phyloP scores from a whole-genome alignment of 2,888 invertebrate species.

The Gortyna flavago region DNA sequence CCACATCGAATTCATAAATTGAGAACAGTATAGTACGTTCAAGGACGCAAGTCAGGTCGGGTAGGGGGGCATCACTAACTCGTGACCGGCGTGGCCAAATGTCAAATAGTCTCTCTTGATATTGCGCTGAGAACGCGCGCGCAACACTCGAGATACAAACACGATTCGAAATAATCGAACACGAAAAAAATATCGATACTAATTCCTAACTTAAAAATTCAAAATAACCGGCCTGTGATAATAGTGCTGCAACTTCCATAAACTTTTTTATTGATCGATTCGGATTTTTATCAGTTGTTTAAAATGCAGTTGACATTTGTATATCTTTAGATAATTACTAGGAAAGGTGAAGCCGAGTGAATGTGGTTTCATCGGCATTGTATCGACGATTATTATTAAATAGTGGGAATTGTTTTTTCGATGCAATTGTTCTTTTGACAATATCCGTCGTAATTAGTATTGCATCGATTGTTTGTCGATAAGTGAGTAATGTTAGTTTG shows the following conservation, averaged over 20 bases:
- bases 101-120: constrained; percentile 67
- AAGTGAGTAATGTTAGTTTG: constrained; percentile 68
- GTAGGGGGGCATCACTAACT: constrained; percentile 68
- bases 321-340: constrained; percentile 51
- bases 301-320: constrained; percentile 57
- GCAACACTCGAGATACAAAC: constrained; percentile 62
- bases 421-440: constrained; percentile 56
- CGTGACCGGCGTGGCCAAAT: constrained; percentile 65
- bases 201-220: constrained; percentile 15
- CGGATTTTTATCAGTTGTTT: constrained; percentile 45
- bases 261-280: constrained; percentile 29
- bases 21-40: constrained; percentile 65
- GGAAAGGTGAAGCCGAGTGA: constrained; percentile 65
- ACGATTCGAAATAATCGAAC: constrained; percentile 66
- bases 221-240: constrained; percentile 28
- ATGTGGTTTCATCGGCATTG: constrained; percentile 61
- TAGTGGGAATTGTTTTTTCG: constrained; percentile 60
- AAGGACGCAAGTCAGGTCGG: constrained; percentile 62
- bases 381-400: constrained; percentile 55
- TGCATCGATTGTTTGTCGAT: constrained; percentile 47
- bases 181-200: constrained; percentile 60
- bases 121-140: constrained; percentile 64
- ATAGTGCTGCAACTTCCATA: constrained; percentile 31
- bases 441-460: constrained; percentile 54
- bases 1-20: constrained; percentile 64